phyloP scores from a whole-genome alignment of 2,888 invertebrate genomes.

The Prenolepis imparis region DNA sequence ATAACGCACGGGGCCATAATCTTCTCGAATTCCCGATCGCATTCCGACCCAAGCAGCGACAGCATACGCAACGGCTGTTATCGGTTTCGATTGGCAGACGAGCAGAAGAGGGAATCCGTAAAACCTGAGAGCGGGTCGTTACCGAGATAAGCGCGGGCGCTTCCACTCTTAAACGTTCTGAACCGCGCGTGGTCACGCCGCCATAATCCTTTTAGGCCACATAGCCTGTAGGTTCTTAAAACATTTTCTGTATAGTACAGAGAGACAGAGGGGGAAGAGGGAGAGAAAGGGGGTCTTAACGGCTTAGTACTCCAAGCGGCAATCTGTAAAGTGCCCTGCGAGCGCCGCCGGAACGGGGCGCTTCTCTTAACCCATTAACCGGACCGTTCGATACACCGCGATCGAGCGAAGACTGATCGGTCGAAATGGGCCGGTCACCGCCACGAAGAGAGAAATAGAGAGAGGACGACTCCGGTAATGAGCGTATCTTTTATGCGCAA shows the following conservation, averaged over 20 bases:
- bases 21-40: constrained; percentile 40
- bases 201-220: constrained; percentile 73
- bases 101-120: constrained; percentile 10
- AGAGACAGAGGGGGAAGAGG: background rate
- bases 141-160: constrained; percentile 66
- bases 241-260: constrained; percentile 70
- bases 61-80: constrained; percentile 33
- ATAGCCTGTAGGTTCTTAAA: constrained; percentile 72
- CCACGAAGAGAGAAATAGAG: constrained; percentile 10
- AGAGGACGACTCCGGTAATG: constrained; percentile 56
- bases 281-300: constrained; percentile 67
- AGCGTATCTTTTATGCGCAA: constrained; percentile 64
- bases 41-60: constrained; percentile 15
- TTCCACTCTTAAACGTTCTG: constrained; percentile 62
- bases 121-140: constrained; percentile 59
- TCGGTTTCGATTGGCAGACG: constrained; percentile 23
- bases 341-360: constrained; percentile 59
- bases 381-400: constrained; percentile 65
- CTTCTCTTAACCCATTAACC: constrained; percentile 74
- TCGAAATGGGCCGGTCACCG: constrained; percentile 53
- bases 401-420: constrained; percentile 72
- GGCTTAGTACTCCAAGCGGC: constrained; percentile 72
- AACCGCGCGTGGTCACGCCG: constrained; percentile 62
- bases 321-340: constrained; percentile 75
- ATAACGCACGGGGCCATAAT: constrained; percentile 18